These are phyloP conservation scores for Mamestra brassicae DNA, from an alignment of 2,888 invertebrate genomes.

Conservation along the genomic window DNA sequence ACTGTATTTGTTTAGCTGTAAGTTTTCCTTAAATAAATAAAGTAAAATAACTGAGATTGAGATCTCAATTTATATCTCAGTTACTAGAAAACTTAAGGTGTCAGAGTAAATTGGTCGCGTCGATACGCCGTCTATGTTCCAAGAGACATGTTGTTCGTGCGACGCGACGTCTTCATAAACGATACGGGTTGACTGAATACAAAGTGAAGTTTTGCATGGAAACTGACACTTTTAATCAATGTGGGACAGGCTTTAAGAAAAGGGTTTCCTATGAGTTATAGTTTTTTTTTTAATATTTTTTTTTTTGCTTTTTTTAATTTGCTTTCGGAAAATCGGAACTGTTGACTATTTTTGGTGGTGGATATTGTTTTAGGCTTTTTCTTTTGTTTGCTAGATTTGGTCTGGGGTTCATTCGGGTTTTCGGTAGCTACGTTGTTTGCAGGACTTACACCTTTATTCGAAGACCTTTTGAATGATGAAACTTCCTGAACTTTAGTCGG, in stretches of 20 bases:
- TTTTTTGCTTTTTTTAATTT: too few species aligned
- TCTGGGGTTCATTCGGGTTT: too few species aligned
- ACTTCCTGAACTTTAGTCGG: not conserved
- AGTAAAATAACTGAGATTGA: not conserved
- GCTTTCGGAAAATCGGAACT: too few species aligned
- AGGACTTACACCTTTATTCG: too few species aligned
- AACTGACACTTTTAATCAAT: slow-evolving; percentile 33
- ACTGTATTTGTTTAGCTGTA: not conserved
- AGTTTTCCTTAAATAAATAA: not conserved
- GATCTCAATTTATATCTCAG: slow-evolving; percentile 11
- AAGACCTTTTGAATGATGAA: too few species aligned
- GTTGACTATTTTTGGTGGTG: too few species aligned
- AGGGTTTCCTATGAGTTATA: not conserved
- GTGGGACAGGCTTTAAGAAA: not conserved
- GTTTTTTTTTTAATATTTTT: too few species aligned
- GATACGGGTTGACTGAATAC: slow-evolving; percentile 43
- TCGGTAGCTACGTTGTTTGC: too few species aligned
- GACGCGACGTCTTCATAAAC: slow-evolving; percentile 48
- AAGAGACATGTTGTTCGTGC: slow-evolving; percentile 49
- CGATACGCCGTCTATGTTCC: slow-evolving; percentile 39
- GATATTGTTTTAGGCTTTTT: too few species aligned
- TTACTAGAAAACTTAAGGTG: slow-evolving; percentile 31
- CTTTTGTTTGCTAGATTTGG: too few species aligned
- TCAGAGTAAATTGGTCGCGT: slow-evolving; percentile 47
- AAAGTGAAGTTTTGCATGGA: slow-evolving; percentile 37